These are phyloP conservation scores for Neotragus moschatus DNA, from an alignment of 2,113 vertebrate species.

Conservation along the genomic window DNA sequence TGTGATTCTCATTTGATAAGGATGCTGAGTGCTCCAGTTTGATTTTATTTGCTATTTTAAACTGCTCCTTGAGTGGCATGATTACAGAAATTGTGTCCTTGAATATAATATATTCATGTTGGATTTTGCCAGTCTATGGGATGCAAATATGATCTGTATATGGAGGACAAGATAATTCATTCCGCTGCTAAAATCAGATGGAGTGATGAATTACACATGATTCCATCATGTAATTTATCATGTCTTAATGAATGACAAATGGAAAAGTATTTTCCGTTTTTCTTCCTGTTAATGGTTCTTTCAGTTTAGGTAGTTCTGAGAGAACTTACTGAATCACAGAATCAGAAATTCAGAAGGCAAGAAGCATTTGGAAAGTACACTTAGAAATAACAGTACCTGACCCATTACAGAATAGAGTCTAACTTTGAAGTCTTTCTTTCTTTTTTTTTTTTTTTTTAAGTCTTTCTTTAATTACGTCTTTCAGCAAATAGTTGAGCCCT, in stretches of 20 bases:
- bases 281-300: not conserved
- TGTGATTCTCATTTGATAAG: constrained; percentile 74
- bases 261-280: not conserved
- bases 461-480: not conserved
- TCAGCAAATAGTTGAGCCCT: not conserved
- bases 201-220: constrained; percentile 32
- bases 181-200: constrained; percentile 49
- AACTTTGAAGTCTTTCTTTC: not conserved
- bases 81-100: constrained; percentile 73
- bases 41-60: constrained; percentile 63
- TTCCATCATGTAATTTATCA: constrained; percentile 33
- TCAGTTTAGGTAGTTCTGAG: not conserved
- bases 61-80: constrained; percentile 57
- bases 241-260: constrained; percentile 56
- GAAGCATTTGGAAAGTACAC: not conserved
- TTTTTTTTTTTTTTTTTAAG: no score
- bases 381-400: not conserved
- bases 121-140: constrained; percentile 37
- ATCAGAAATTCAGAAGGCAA: constrained; percentile 7
- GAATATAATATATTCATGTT: constrained; percentile 57
- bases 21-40: constrained; percentile 57
- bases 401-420: not conserved
- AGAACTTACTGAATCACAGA: constrained; percentile 8
- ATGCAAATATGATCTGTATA: constrained; percentile 45
- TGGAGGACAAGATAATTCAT: constrained; percentile 43